Evolutionary conservation across 2,888 invertebrate species (phyloP).

Genomic region (Cosmia trapezina): DNA sequence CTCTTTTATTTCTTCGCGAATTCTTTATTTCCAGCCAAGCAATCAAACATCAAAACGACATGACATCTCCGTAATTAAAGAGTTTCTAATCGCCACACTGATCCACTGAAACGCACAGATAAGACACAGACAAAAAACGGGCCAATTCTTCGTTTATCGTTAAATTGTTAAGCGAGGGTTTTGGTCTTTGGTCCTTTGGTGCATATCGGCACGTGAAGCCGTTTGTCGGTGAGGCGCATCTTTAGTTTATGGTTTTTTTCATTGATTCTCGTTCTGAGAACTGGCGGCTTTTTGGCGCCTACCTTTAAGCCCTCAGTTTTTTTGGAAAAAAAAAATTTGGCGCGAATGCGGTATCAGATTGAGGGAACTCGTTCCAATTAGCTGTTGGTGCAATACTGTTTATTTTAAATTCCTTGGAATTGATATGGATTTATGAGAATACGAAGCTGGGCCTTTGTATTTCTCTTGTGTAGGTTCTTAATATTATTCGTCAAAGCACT

Average conservation of each 20-base stretch:
- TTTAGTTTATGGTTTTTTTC: conserved; percentile 85
- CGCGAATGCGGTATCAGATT: conserved; percentile 70
- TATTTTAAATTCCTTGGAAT: conserved; percentile 50
- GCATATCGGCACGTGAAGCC: conserved; percentile 87
- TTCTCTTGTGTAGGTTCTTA: neutral
- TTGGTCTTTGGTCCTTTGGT: conserved; percentile 82
- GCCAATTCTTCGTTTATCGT: conserved; percentile 75
- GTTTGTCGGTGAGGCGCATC: conserved; percentile 81
- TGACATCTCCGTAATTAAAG: conserved; percentile 66
- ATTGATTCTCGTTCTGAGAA: conserved; percentile 86
- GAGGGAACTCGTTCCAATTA: conserved; percentile 54
- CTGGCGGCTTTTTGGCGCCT: conserved; percentile 88
- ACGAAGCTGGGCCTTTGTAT: conserved; percentile 18
- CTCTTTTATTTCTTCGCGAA: conserved; percentile 27
- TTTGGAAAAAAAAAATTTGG: conserved; percentile 71
- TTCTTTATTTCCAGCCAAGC: conserved; percentile 52
- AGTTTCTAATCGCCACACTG: conserved; percentile 64
- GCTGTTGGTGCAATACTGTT: conserved; percentile 54
- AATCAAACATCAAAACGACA: conserved; percentile 62
- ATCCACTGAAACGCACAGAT: conserved; percentile 69
- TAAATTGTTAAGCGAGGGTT: conserved; percentile 82
- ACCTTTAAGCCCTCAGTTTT: conserved; percentile 76
- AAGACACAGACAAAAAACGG: conserved; percentile 72
- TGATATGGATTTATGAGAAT: conserved; percentile 39
- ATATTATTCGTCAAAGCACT: conserved; percentile 1